A percentile compares a stretch with the other conserved stretches of the same genome.
phyloP scores from a whole-genome alignment of 2,888 invertebrate species.

The Ochlodes sylvanus region DNA sequence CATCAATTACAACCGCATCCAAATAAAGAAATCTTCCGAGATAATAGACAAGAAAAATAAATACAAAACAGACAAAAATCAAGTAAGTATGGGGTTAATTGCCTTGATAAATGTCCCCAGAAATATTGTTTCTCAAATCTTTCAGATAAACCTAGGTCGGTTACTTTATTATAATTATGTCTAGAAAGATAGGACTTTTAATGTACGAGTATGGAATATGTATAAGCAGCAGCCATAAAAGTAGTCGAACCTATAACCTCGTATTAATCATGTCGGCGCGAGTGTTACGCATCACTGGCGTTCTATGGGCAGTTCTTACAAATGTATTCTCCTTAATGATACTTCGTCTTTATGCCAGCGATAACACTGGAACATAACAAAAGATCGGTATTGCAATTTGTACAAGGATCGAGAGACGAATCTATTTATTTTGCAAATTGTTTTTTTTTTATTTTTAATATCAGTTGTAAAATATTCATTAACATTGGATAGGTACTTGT shows the following conservation, averaged over 20 bases:
- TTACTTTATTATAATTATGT: too few relatives aligned
- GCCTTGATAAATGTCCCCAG: too few relatives aligned
- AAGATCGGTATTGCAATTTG: conserved; percentile 7
- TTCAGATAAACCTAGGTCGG: too few relatives aligned
- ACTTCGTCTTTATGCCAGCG: conserved; percentile 3
- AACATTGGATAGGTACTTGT: too few relatives aligned
- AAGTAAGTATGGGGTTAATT: too few relatives aligned
- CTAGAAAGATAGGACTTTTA: too few relatives aligned
- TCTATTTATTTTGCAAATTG: neutral
- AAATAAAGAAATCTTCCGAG: too few relatives aligned
- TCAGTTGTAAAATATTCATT: neutral
- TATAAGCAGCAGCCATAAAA: neutral
- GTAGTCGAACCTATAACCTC: conserved; percentile 2
- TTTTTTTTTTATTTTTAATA: neutral
- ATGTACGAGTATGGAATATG: neutral
- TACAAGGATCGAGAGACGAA: neutral
- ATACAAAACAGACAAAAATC: too few relatives aligned
- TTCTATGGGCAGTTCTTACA: conserved; percentile 9
- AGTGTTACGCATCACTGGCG: conserved; percentile 4
- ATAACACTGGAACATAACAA: conserved; percentile 5
- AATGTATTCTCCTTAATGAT: conserved; percentile 8
- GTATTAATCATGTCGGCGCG: conserved; percentile 9
- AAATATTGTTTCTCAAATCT: too few relatives aligned
- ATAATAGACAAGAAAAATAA: too few relatives aligned
- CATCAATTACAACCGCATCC: too few relatives aligned